Evolutionary conservation across 2,113 vertebrate species (phyloP), one percentile per base, ranked within the genome.

Genomic region (Perccottus glenii): DNA sequence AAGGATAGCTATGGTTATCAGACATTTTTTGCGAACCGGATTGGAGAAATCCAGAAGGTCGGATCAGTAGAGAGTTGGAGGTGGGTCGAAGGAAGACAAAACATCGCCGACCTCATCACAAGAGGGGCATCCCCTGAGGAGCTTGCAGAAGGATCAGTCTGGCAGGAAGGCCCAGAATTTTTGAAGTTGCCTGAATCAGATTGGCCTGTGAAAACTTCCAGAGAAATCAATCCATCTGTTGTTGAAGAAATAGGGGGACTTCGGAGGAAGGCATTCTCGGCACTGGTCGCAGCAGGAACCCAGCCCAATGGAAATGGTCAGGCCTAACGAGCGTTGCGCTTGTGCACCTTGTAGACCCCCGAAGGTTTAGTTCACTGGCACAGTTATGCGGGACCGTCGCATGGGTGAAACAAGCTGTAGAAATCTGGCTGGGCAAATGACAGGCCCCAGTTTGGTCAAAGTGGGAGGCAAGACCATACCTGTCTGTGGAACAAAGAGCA

Each of bases 11-110:
- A 52, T 12, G 57, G 57, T 3, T 60, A 15, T 27, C 38, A 70
- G 27, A 70, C 48, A 1, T 68, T 68, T 35, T 70, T 70, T 4
- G 58, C 27, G 2, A 68, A 60, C 53, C 27, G 33, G 3, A 32
- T 33, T 3, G 56, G 55, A 4, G 55, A 69, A 6, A 69, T 51
- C 0, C 47, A 51, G 11, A 55, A 55, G 42, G 50, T 38, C 10
- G 40, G 50, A 3, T 40, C 50, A 2, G 38, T 46, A 3, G 44
- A 16, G 1, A 40, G 45, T 5, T 55, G 63, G 50, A 53, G 14
- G 27, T 65, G 50, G 50, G n/a, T 43, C 2, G 49, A 52, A 2
- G 50, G 42, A 0, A 48, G 40, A 49, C 3, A 47, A 5, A 47
- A 47, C 46, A 14, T 10, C 4, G 7, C 1, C 11, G 46, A 47